A percentile compares a stretch with the other conserved stretches of the same genome.
Conservation (phyloP, 2,797 vertebrate species). For the Rhinoraja longicauda region DNA sequence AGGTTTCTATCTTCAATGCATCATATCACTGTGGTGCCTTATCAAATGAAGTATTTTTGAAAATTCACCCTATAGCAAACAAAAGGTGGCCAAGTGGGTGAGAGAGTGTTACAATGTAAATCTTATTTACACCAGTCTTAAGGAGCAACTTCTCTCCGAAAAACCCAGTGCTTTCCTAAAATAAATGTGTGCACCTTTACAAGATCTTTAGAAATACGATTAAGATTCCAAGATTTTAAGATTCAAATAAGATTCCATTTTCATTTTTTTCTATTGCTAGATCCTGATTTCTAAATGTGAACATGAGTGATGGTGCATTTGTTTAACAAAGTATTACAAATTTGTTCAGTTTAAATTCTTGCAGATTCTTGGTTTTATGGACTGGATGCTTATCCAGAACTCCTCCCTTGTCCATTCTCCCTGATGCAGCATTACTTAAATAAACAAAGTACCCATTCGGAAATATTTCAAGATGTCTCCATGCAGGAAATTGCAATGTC, state of each 20-base stretch:
- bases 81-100: background rate
- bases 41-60: background rate
- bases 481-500: background rate
- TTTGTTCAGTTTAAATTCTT: background rate
- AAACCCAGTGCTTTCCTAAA: background rate
- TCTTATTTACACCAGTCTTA: background rate
- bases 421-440: background rate
- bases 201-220: background rate
- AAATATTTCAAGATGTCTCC: background rate
- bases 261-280: background rate
- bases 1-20: background rate
- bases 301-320: background rate
- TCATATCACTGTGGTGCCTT: background rate
- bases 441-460: background rate
- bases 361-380: background rate
- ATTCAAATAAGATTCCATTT: background rate
- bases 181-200: background rate
- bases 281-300: background rate
- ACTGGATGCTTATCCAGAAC: background rate
- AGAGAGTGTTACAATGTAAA: background rate
- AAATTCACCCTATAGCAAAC: background rate
- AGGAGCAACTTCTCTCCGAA: background rate
- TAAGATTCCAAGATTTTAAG: background rate
- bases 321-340: background rate
- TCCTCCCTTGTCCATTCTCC: background rate